Evolutionary conservation across 2,113 vertebrate species (phyloP).

Genomic region (Alouatta palliata): DNA sequence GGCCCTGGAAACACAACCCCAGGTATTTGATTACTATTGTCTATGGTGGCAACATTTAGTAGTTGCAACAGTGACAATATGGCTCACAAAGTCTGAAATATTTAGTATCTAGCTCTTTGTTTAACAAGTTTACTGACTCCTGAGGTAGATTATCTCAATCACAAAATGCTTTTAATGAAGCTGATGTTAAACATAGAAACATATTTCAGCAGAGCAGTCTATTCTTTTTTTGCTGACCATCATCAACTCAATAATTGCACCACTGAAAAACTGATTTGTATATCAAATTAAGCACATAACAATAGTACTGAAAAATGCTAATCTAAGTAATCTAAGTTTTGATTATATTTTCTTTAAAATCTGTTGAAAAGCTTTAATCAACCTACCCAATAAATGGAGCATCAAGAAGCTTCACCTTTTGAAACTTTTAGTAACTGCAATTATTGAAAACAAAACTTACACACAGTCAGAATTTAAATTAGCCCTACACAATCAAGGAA

Average conservation of each 20-base stretch:
- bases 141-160: background rate
- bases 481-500: background rate
- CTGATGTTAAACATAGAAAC: background rate
- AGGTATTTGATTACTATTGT: fast-evolving
- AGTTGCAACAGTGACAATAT: background rate
- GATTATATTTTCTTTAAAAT: background rate
- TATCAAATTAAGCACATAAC: background rate
- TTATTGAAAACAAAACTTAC: background rate
- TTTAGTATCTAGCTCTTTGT: background rate
- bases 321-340: background rate
- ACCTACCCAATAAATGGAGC: background rate
- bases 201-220: background rate
- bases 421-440: constrained; percentile 10
- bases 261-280: background rate
- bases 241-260: background rate
- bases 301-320: background rate
- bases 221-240: background rate
- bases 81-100: background rate
- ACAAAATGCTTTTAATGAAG: background rate
- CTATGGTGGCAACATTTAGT: fast-evolving
- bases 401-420: constrained; percentile 28
- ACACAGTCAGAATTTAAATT: constrained; percentile 10
- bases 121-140: background rate
- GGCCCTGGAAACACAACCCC: background rate
- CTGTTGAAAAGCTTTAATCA: constrained; percentile 33